Conservation (phyloP, 2,113 vertebrate genomes). For the Dipodomys stephensi region DNA sequence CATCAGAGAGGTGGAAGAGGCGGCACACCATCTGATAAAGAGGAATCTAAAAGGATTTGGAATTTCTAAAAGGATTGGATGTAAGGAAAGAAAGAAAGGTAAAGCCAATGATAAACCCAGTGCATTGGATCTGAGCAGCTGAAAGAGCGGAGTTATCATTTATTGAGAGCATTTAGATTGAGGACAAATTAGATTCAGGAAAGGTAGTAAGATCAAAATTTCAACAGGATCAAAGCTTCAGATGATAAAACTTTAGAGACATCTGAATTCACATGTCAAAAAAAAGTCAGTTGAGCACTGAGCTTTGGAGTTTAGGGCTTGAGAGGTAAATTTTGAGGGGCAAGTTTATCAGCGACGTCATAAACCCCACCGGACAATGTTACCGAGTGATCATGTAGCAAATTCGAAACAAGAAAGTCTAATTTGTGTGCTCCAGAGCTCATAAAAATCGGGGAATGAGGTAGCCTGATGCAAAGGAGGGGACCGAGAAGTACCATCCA, state of each 20-base stretch:
- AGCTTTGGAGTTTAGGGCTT: background rate
- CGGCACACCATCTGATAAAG: background rate
- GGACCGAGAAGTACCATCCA: background rate
- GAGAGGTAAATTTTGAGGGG: background rate
- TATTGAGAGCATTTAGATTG: background rate
- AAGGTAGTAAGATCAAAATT: background rate
- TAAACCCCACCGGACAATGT: background rate
- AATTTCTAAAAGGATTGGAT: background rate
- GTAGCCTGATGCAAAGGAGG: background rate
- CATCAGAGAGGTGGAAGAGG: background rate
- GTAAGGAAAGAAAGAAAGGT: background rate
- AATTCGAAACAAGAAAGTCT: background rate
- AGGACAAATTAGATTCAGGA: background rate
- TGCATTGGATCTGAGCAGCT: background rate
- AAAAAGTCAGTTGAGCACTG: background rate
- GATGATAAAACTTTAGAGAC: background rate
- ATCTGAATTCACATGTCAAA: background rate
- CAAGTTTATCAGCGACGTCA: background rate
- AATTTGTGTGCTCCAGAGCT: background rate
- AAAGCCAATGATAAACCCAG: background rate
- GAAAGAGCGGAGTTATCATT: background rate
- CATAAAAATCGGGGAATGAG: background rate
- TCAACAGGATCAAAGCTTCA: background rate
- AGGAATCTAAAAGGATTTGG: background rate
- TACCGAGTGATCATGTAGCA: background rate